Percentiles rank a stretch among this genome's conserved stretches.
Conservation (phyloP, 2,888 invertebrate species). For the Corythucha ciliata region DNA sequence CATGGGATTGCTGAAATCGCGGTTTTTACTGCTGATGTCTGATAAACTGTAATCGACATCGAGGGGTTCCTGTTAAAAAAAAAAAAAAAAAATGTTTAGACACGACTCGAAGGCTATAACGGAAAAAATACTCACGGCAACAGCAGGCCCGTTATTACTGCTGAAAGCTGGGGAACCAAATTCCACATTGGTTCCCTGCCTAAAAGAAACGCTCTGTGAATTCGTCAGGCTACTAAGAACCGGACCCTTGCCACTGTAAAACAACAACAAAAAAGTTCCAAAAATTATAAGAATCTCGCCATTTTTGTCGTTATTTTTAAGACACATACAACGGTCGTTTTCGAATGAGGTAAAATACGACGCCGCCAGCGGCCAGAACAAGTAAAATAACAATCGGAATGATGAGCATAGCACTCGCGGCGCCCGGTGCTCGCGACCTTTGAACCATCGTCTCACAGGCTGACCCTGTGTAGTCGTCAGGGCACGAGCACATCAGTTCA, state of each 20-base stretch:
- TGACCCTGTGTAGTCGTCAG: slow-evolving; percentile 59
- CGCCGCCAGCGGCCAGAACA: slow-evolving; percentile 62
- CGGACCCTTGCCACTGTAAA: slow-evolving; percentile 66
- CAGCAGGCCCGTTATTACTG: slow-evolving; percentile 40
- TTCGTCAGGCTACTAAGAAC: slow-evolving; percentile 70
- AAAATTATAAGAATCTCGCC: not conserved
- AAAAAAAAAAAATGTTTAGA: not conserved
- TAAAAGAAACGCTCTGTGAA: slow-evolving; percentile 84
- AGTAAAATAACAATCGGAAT: slow-evolving; percentile 73
- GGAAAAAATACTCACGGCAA: slow-evolving; percentile 21
- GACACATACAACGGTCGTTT: slow-evolving; percentile 74
- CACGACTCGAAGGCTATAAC: not conserved
- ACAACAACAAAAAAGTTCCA: slow-evolving; percentile 22
- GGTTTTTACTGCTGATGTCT: slow-evolving; percentile 64
- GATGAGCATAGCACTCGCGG: slow-evolving; percentile 60
- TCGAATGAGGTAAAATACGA: slow-evolving; percentile 70
- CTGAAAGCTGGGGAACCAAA: slow-evolving; percentile 52
- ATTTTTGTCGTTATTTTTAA: not conserved
- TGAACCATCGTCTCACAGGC: slow-evolving; percentile 61
- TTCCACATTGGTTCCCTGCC: slow-evolving; percentile 88
- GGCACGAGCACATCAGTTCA: slow-evolving; percentile 62
- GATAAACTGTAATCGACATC: slow-evolving; percentile 73
- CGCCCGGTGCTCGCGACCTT: slow-evolving; percentile 48
- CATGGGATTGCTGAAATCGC: slow-evolving; percentile 97
- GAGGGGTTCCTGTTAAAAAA: slow-evolving; percentile 48